phyloP scores from a whole-genome alignment of 2,113 vertebrate species.

The Dissostichus mawsoni region DNA sequence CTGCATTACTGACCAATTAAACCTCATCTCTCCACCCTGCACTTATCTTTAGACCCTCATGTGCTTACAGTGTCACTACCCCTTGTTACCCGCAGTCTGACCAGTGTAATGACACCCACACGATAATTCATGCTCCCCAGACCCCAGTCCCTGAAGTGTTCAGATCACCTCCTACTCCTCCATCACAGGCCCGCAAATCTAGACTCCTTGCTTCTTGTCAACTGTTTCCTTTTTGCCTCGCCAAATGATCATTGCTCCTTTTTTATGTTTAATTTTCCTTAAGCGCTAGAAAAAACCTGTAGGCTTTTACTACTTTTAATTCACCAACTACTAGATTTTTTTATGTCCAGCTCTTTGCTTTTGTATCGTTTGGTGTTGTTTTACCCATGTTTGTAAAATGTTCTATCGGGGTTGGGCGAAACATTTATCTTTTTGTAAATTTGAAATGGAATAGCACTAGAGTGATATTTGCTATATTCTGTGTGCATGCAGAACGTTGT shows the following conservation, averaged over 20 bases:
- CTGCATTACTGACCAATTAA: constrained; percentile 42
- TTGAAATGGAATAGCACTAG: neutral
- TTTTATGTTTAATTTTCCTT: constrained; percentile 48
- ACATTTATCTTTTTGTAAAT: neutral
- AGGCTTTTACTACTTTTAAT: constrained; percentile 46
- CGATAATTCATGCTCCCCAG: constrained; percentile 34
- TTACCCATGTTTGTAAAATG: constrained; percentile 32
- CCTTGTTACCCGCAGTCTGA: constrained; percentile 37
- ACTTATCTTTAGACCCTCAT: constrained; percentile 33
- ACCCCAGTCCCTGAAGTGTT: constrained; percentile 44
- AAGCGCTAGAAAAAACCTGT: constrained; percentile 33
- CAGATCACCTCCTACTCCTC: constrained; percentile 51
- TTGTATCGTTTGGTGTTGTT: constrained; percentile 47
- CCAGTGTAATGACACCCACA: constrained; percentile 39
- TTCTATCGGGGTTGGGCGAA: constrained; percentile 49
- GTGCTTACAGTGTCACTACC: constrained; percentile 28
- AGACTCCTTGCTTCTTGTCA: constrained; percentile 64
- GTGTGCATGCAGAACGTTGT: constrained; percentile 50
- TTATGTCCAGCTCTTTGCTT: constrained; percentile 60
- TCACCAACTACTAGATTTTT: constrained; percentile 43
- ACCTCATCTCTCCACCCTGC: constrained; percentile 19
- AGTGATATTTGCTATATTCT: constrained; percentile 14
- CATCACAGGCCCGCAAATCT: constrained; percentile 58
- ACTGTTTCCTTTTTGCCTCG: constrained; percentile 56
- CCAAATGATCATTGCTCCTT: constrained; percentile 47